Base-by-base conservation (phyloP, 1,140 invertebrate species). In the Neodiprion fabricii region DNA sequence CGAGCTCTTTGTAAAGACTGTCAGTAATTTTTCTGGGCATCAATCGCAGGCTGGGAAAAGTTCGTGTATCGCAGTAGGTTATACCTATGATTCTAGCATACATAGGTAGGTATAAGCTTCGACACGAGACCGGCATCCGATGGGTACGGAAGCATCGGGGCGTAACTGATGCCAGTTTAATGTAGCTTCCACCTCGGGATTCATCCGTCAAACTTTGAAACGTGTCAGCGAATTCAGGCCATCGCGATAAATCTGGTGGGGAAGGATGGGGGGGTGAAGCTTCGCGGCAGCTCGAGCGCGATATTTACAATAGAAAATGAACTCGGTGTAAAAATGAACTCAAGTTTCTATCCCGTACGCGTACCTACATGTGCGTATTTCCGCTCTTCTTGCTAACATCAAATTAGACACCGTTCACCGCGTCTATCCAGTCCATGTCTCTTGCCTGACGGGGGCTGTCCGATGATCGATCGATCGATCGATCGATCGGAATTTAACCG, bases 11-110 rank as follows among this genome's bases (percentile, higher is more conserved):
- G 53, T 14, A 61, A 61, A 7, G 4, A 17, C 53, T 61, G 53
- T 61, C 53, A 61, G 53, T 61, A 61, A 61, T 61, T 61, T 61
- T 61, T 61, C 53, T 61, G 53, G n/a, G 53, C 53, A 61, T 61
- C 53, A 61, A 61, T 61, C 53, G 53, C 53, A 9, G 9, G 53
- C n/a, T 17, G 53, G n/a, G 53, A 61, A 61, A 40, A 17, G 53
- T 14, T 40, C 28, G 28, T 40, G 28, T 40, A 40, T 40, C 28
- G 28, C 28, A 3, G 2, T 40, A 40, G 28, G 28, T 40, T 40
- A 40, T 40, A 40, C 28, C 28, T 40, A 40, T 40, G 5, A 40
- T 40, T 40, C 28, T 40, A 40, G 28, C 5, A 40, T 40, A 40
- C 28, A 40, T 40, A 40, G 28, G 28, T 11, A 3, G 53, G 53